Evolutionary conservation across 2,113 vertebrate species (phyloP), one percentile per base, ranked within the genome.

Genomic region (Pachycephala philippinensis): DNA sequence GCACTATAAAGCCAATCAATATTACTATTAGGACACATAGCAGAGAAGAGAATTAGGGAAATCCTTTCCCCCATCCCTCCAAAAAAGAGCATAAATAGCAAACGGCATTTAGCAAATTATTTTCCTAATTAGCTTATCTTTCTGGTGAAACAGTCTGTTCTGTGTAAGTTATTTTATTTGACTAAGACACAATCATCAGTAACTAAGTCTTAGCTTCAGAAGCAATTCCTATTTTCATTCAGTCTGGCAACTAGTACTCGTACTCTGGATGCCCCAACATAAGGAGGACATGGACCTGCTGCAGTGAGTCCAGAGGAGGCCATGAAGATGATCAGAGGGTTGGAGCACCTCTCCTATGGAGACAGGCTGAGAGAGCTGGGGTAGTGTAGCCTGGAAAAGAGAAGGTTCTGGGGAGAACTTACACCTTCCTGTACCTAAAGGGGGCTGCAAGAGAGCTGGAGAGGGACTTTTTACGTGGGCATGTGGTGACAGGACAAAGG

Each of bases 111-210:
- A 72, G 81, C 37, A 79, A 91, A 79, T 91, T 86, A 90, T 84
- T 89, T 71, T 56, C 45, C 49, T 91, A 89, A 89, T 94, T 87
- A 85, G 69, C 19, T 92, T 10, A 79, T 95, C 65, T 91, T 42
- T 57, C 90, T 93, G 66, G 81, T 76, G 42, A 94, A 94, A 92
- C 57, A 84, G 81, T 83, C 75, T 96, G 85, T 71, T 93, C 44
- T 76, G 37, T 90, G 49, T 22, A 84, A 72, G 40, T 68, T 87
- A 66, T n/a, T 89, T 92, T 30, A 54, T n/a, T 94, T 93, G 64
- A 87, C 54, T 94, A 84, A 70, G 42, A 84, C 33, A 66, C 5
- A 3, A 49, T 66, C 20, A 45, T 45, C 54, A 56, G 31, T 53
- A 89, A 83, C 78, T 72, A 80, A 87, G 42, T 77, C 54, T 69